Conservation (phyloP, 2,797 vertebrate genomes). For the Octomys mimax region DNA sequence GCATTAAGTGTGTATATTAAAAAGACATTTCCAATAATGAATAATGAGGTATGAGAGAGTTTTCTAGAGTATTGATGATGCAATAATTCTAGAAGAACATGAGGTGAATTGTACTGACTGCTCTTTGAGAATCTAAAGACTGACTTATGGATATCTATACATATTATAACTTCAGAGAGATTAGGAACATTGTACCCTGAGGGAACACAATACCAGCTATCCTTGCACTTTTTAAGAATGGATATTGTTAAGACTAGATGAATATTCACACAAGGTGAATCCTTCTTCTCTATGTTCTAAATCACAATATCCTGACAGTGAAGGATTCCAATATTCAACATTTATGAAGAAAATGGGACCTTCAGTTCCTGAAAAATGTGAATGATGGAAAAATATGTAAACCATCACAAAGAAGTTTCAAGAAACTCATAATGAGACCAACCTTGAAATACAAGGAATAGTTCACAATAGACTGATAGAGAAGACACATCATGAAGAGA, state of each 20-base stretch:
- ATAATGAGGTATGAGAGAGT: too few relatives aligned
- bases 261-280: background rate
- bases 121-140: too few relatives aligned
- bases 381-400: background rate
- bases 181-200: background rate
- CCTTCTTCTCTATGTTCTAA: background rate
- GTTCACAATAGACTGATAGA: background rate
- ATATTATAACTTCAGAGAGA: background rate
- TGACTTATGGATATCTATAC: background rate
- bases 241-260: background rate
- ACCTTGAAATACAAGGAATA: background rate
- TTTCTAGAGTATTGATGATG: too few relatives aligned
- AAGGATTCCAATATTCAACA: background rate
- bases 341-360: background rate
- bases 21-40: too few relatives aligned
- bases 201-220: background rate
- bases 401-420: background rate
- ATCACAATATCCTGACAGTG: background rate
- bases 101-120: background rate
- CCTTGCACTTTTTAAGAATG: background rate
- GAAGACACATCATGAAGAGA: background rate
- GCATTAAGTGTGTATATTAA: too few relatives aligned
- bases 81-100: background rate
- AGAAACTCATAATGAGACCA: background rate
- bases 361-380: background rate